Percentiles rank a stretch among this genome's conserved stretches.
phyloP scores from a whole-genome alignment of 2,113 vertebrate species.

The Antechinus stuartii region DNA sequence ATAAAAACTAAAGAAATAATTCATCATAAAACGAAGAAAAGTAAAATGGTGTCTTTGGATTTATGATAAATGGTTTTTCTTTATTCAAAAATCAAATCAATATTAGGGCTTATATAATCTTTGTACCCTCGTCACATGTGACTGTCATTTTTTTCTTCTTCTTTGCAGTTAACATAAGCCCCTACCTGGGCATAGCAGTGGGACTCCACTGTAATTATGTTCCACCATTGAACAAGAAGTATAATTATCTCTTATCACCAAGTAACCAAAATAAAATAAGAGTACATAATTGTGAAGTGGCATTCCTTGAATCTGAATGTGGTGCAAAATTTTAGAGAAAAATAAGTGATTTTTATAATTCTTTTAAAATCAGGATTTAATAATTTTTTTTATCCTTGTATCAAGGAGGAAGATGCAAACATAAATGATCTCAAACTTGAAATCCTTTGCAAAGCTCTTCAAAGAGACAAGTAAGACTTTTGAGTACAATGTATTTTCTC shows the following conservation, averaged over 20 bases:
- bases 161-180: not conserved
- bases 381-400: constrained; percentile 47
- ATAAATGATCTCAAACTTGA: constrained; percentile 91
- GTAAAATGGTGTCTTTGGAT: not conserved
- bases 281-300: constrained; percentile 1
- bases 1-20: not conserved
- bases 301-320: not conserved
- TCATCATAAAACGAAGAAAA: not conserved
- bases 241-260: not conserved
- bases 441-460: constrained; percentile 93
- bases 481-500: not conserved
- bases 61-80: not conserved
- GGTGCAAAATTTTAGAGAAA: not conserved
- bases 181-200: not conserved
- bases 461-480: constrained; percentile 91
- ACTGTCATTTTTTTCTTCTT: not conserved
- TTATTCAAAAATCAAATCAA: not conserved
- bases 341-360: not conserved
- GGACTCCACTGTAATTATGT: not conserved
- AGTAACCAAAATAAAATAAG: not conserved
- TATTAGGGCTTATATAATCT: not conserved
- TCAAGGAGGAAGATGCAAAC: constrained; percentile 87
- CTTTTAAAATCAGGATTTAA: constrained; percentile 27
- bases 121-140: not conserved
- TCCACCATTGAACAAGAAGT: not conserved